phyloP scores from a whole-genome alignment of 2,113 vertebrate genomes.

The Prinia subflava region DNA sequence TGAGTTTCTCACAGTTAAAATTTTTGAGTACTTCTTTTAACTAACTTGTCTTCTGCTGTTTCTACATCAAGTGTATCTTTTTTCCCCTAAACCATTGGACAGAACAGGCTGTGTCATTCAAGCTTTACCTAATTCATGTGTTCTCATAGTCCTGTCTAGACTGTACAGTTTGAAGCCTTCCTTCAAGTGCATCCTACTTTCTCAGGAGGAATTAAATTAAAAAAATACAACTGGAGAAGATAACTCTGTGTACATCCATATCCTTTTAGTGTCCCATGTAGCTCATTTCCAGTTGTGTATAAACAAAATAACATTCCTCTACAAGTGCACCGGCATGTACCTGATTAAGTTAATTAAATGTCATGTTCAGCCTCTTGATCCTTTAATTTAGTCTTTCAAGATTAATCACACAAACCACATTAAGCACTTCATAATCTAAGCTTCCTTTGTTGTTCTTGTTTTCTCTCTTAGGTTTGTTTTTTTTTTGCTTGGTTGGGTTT shows the following conservation, averaged over 20 bases:
- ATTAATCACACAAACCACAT: background rate
- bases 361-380: slow-evolving; percentile 2
- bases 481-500: background rate
- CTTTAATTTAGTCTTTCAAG: background rate
- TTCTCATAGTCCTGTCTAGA: background rate
- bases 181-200: background rate
- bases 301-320: background rate
- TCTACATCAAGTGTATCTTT: background rate
- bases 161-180: background rate
- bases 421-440: background rate
- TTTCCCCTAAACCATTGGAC: background rate
- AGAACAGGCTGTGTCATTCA: background rate
- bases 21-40: background rate
- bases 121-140: background rate
- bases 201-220: background rate
- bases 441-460: background rate
- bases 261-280: background rate
- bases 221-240: background rate
- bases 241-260: background rate
- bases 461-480: background rate
- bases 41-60: background rate
- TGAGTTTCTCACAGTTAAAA: background rate
- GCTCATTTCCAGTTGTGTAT: background rate
- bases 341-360: slow-evolving; percentile 37
- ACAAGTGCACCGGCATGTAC: background rate